Evolutionary conservation across 2,797 vertebrate species (phyloP), one percentile per base, ranked within the genome.

Genomic region (Remorina albescens): DNA sequence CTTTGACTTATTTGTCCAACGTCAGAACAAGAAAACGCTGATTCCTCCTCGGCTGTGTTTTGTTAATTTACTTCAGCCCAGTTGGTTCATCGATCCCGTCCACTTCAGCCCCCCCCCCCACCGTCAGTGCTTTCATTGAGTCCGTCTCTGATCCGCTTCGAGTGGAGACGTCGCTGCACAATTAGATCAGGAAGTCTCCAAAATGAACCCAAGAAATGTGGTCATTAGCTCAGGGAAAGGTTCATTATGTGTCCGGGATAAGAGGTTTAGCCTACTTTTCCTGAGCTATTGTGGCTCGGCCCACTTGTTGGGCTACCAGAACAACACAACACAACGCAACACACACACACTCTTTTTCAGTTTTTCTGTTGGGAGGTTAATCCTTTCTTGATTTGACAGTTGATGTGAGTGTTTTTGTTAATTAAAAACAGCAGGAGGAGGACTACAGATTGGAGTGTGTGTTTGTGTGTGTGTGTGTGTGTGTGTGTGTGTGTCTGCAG

Each of bases 371-470:
- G n/a, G n/a, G 50, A 67, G 55, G 80, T 69, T 89, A 91, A 89
- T 91, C 88, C 78, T 83, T 82, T 90, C 90, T 87, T 88, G 76
- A 88, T 87, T 85, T 80, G 85, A 79, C 78, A 66, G 51, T 30
- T 64, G 53, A 37, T 5, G 18, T 57, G 54, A 64, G 74, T 87
- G 82, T 90, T 88, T 85, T 82, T 85, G 81, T 80, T 89, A 76
- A 89, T 89, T 89, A 90, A 90, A 88, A 87, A 64, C 86, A 83
- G 85, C 68, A 78, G 83, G 71, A 81, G 74, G 71, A 30, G 30
- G 41, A 60, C 34, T 18, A 5, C 5, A 12, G n/a, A 18, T 4
- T 32, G 53, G 58, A 69, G 15, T 26, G 39, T 58, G 61, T 72
- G 74, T 73, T 63, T 63, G 53, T 57, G 61, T 44, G 51, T 36